Base-by-base conservation (phyloP, 2,888 invertebrate genomes). In the Agapetus fuscipes region DNA sequence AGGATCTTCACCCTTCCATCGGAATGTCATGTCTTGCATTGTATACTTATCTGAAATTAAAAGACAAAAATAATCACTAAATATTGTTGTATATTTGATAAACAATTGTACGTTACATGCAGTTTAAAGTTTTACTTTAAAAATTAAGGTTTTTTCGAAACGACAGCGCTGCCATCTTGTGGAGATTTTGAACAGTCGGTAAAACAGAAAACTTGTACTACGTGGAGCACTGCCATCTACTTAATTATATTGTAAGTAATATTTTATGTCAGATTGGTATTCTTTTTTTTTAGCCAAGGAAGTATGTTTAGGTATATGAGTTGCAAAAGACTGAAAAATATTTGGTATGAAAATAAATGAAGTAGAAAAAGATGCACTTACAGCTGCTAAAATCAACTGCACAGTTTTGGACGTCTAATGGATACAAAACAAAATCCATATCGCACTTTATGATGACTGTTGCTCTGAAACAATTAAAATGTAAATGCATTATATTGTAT, bases 381-480 rank as follows among this genome's bases (percentile, higher is more conserved):
- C 76, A 76, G 56, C 76, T 76, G 57, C 75, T 74, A 54, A 76
- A 76, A 56, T 77, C 76, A 52, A 77, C 74, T 39, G 69, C 69
- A 57, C 76, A 77, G 51, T 71, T 74, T 56, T 77, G 77, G 28
- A 77, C 74, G 53, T 76, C 77, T 50, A 76, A 56, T 12, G 76
- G 77, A 53, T 76, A 77, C 43, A 77, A 60, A 38, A 73, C 74
- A 56, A 77, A 77, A 56, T 77, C 72, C 76, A 77, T 77, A 57
- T 76, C 73, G 56, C 76, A 77, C 58, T 76, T 76, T 49, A 77
- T 74, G 49, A 76, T 74, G 49, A 77, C 74, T 42, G 75, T 75
- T 20, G 76, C 76, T 49, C 76, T 76, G 67, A 17, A 56, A 56
- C 17, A 31, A 34, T 37, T 36, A 34, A 30, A 31, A 38, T 28